Conservation (phyloP, 2,888 invertebrate genomes). For the Drosophila paranaensis region DNA sequence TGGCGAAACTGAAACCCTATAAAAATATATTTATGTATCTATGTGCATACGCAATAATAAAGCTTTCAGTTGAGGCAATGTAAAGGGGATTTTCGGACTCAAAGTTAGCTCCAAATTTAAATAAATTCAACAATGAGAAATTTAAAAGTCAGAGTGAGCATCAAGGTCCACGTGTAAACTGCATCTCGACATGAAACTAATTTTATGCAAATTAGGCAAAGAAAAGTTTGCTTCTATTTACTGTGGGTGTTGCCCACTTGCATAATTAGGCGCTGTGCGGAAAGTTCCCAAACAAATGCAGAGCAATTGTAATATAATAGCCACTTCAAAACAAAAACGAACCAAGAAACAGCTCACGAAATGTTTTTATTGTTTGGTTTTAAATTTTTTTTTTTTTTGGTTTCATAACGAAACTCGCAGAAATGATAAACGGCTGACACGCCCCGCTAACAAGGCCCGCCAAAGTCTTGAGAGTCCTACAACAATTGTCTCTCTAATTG, state of each 20-base stretch:
- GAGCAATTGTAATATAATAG: conserved; percentile 67
- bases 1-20: conserved; percentile 55
- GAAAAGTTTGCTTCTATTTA: conserved; percentile 40
- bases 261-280: conserved; percentile 64
- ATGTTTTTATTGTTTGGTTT: conserved; percentile 47
- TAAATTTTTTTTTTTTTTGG: conserved; percentile 44
- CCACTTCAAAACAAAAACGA: conserved; percentile 13
- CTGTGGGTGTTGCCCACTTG: conserved; percentile 64
- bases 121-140: conserved; percentile 23
- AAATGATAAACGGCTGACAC: conserved; percentile 75
- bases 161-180: conserved; percentile 22
- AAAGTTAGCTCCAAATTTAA: conserved; percentile 23
- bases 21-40: conserved; percentile 28
- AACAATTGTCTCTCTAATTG: conserved; percentile 77
- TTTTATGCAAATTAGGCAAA: conserved; percentile 69
- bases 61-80: conserved; percentile 6
- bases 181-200: conserved; percentile 47
- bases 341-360: conserved; percentile 41
- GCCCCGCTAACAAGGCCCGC: conserved; percentile 67
- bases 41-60: conserved; percentile 9
- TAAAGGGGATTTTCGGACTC: conserved; percentile 9
- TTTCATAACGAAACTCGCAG: conserved; percentile 61
- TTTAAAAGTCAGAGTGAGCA: conserved; percentile 23
- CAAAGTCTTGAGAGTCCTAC: conserved; percentile 53
- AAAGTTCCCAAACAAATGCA: conserved; percentile 70